Percentiles rank a stretch among this genome's conserved stretches.
These are phyloP conservation scores for Rattus rattus DNA, from an alignment of 2,113 vertebrate species.

Conservation along the genomic window DNA sequence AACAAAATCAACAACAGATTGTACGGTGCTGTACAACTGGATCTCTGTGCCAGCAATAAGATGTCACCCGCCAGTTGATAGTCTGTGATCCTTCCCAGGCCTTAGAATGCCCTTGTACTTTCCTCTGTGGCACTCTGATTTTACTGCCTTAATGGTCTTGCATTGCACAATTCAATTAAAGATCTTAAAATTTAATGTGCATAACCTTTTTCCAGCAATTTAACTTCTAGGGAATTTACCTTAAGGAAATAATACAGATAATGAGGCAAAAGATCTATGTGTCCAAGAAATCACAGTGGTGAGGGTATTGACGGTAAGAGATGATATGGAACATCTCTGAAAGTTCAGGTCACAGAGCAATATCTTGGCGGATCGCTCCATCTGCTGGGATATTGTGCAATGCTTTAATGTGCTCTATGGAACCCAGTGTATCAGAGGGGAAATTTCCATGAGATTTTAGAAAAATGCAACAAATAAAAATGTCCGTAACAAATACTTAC, in stretches of 20 bases:
- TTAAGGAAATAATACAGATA: conserved; percentile 45
- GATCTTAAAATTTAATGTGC: background rate
- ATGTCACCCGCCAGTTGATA: fast-evolving
- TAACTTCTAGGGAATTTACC: conserved; percentile 36
- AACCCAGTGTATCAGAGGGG: background rate
- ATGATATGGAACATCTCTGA: background rate
- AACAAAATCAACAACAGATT: background rate
- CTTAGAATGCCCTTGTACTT: background rate
- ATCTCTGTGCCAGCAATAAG: background rate
- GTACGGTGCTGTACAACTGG: background rate
- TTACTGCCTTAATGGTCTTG: background rate
- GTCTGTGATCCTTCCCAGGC: too few relatives aligned
- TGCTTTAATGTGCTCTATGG: background rate
- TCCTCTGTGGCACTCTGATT: background rate
- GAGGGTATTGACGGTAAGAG: background rate
- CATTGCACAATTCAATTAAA: conserved; percentile 35
- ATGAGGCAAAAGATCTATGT: conserved; percentile 27
- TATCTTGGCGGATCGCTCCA: background rate
- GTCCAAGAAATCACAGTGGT: background rate
- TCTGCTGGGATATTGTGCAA: background rate
- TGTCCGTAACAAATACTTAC: background rate
- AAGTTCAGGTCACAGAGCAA: background rate
- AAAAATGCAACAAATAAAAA: background rate
- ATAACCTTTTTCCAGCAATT: background rate
- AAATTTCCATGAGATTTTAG: background rate